These are phyloP conservation scores for Sebastiscus albofasciatus DNA, from an alignment of 2,797 vertebrate genomes.

Conservation along the genomic window DNA sequence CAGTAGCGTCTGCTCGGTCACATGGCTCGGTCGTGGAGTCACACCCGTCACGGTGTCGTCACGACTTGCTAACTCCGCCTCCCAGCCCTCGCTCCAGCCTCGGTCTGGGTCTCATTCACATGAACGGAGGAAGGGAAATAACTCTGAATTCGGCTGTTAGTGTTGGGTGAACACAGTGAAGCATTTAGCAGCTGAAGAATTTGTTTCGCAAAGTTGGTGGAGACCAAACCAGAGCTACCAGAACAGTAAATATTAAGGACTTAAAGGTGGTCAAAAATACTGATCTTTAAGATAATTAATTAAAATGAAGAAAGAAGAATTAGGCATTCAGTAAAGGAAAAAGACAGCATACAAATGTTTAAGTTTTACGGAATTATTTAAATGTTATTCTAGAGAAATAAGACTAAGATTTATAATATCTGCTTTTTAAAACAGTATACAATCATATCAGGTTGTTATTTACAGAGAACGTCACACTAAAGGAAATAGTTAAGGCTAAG, in stretches of 20 bases:
- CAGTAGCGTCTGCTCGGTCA: too few species aligned
- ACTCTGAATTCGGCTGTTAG: too few species aligned
- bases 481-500: not conserved
- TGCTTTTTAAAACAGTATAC: not conserved
- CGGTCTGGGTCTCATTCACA: too few species aligned
- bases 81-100: too few species aligned
- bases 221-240: too few species aligned
- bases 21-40: too few species aligned
- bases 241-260: too few species aligned
- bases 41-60: too few species aligned
- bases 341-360: not conserved
- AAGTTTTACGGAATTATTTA: not conserved
- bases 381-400: not conserved
- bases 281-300: not conserved
- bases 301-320: not conserved
- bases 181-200: too few species aligned
- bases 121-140: too few species aligned
- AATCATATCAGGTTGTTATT: not conserved
- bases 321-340: not conserved
- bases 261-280: not conserved
- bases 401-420: not conserved
- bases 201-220: too few species aligned
- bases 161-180: too few species aligned
- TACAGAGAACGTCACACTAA: not conserved
- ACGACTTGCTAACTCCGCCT: fast-evolving